A percentile compares a stretch with the other conserved stretches of the same genome.
These are phyloP conservation scores for Moxostoma hubbsi DNA, from an alignment of 2,797 vertebrate genomes.

Conservation along the genomic window DNA sequence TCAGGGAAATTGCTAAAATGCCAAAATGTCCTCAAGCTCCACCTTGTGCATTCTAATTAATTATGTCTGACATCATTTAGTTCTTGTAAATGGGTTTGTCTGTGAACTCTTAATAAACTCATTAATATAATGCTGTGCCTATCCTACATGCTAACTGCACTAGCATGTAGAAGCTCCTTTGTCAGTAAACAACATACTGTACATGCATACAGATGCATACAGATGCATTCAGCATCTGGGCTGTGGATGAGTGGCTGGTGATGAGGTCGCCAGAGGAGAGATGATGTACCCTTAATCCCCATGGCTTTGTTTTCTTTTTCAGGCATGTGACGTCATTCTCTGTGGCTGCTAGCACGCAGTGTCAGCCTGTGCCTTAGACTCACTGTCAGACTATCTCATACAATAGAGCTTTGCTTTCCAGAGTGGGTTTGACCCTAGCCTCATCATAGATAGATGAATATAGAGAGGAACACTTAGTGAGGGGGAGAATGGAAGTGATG, in stretches of 20 bases:
- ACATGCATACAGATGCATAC: too few species aligned
- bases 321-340: constrained; percentile 65
- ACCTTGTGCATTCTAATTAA: background rate
- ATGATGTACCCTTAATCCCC: constrained; percentile 52
- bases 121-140: constrained; percentile 14
- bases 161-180: constrained; percentile 47
- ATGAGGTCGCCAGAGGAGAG: constrained; percentile 28
- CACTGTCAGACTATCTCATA: constrained; percentile 33
- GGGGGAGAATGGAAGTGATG: constrained; percentile 7
- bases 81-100: constrained; percentile 20
- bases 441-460: constrained; percentile 36
- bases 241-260: constrained; percentile 35
- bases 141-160: constrained; percentile 24
- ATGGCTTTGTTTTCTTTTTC: constrained; percentile 62
- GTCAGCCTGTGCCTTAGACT: constrained; percentile 67
- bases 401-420: constrained; percentile 39
- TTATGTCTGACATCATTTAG: constrained; percentile 5
- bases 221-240: constrained; percentile 40
- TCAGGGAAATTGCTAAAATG: constrained; percentile 6
- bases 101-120: background rate
- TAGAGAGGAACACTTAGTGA: constrained; percentile 34
- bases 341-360: constrained; percentile 59
- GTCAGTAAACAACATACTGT: background rate
- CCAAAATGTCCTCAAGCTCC: background rate
- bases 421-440: constrained; percentile 32